A percentile compares a stretch with the other conserved stretches of the same genome.
phyloP scores from a whole-genome alignment of 2,888 invertebrate genomes.

The Venusia cambrica region DNA sequence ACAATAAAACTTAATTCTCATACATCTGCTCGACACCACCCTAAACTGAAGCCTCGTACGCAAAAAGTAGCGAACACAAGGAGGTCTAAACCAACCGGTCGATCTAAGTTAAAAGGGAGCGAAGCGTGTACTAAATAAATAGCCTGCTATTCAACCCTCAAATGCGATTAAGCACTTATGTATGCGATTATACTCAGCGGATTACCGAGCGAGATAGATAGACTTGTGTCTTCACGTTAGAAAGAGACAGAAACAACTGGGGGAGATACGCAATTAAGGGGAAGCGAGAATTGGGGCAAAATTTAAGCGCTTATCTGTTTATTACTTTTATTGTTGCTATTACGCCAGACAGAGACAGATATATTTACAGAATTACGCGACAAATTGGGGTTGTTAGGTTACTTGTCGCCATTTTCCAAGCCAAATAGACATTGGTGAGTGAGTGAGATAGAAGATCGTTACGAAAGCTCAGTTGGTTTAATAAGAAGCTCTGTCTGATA shows the following conservation, averaged over 20 bases:
- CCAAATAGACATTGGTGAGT: conserved; percentile 20
- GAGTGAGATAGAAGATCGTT: conserved; percentile 43
- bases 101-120: conserved; percentile 66
- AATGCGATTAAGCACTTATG: conserved; percentile 80
- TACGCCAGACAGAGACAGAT: conserved; percentile 43
- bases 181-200: conserved; percentile 69
- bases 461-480: conserved; percentile 57
- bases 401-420: conserved; percentile 36
- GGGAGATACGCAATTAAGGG: conserved; percentile 76
- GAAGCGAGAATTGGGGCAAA: conserved; percentile 74
- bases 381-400: conserved; percentile 59
- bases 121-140: conserved; percentile 66
- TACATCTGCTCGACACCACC: conserved; percentile 55
- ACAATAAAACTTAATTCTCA: conserved; percentile 60
- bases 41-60: conserved; percentile 42
- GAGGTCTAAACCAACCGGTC: conserved; percentile 47
- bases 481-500: conserved; percentile 55
- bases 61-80: conserved; percentile 26
- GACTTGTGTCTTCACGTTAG: conserved; percentile 28
- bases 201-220: conserved; percentile 49
- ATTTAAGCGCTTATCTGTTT: conserved; percentile 77
- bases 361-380: conserved; percentile 28
- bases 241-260: conserved; percentile 46
- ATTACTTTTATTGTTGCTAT: conserved; percentile 80
- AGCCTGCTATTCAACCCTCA: conserved; percentile 65